These are phyloP conservation scores for Ceriagrion tenellum DNA, from an alignment of 2,888 invertebrate genomes.

Conservation along the genomic window DNA sequence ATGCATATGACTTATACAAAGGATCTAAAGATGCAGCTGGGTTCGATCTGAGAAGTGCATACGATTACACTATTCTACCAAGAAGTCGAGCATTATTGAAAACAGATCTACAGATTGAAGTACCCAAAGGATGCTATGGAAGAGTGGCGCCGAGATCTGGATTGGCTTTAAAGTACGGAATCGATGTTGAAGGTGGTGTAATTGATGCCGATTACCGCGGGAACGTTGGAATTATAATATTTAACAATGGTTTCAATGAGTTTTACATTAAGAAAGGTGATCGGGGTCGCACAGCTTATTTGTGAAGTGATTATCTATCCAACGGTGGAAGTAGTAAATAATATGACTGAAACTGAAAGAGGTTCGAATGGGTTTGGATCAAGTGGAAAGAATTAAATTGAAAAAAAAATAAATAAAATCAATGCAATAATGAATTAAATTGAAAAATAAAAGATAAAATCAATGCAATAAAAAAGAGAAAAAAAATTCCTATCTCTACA, in stretches of 20 bases:
- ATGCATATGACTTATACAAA: slow-evolving; percentile 90
- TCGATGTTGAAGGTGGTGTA: slow-evolving; percentile 98
- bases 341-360: slow-evolving; percentile 88
- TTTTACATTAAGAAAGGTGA: slow-evolving; percentile 94
- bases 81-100: slow-evolving; percentile 91
- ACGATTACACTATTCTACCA: slow-evolving; percentile 90
- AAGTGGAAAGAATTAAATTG: slow-evolving; percentile 87
- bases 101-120: slow-evolving; percentile 94
- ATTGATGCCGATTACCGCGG: slow-evolving; percentile 97
- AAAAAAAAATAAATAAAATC: background rate
- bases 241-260: slow-evolving; percentile 92
- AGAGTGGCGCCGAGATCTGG: slow-evolving; percentile 97
- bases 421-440: background rate
- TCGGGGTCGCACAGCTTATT: slow-evolving; percentile 96
- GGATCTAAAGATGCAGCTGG: slow-evolving; percentile 95
- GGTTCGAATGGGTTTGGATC: slow-evolving; percentile 97
- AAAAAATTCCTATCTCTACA: too few relatives aligned
- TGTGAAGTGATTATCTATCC: slow-evolving; percentile 95
- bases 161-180: slow-evolving; percentile 95
- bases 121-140: slow-evolving; percentile 96
- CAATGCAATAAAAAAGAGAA: too few relatives aligned
- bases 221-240: slow-evolving; percentile 94
- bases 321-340: slow-evolving; percentile 86
- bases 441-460: too few relatives aligned
- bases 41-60: slow-evolving; percentile 94